Conservation (phyloP, 2,113 vertebrate species). For the Podocnemis expansa region DNA sequence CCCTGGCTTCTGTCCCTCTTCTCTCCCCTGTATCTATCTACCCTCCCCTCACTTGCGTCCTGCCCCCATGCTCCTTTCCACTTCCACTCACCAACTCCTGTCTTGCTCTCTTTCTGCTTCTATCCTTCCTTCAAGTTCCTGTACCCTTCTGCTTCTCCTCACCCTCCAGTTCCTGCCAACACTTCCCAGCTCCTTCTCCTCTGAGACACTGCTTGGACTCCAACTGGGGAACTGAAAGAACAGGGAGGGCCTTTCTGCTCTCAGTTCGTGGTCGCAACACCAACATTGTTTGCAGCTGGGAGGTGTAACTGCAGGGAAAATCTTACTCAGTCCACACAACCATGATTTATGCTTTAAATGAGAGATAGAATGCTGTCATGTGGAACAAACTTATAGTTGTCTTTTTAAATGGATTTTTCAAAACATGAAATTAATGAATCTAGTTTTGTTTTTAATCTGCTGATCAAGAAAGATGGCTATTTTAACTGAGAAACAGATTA, state of each 20-base stretch:
- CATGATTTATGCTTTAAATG: neutral
- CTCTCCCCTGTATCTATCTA: neutral
- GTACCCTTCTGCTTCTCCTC: neutral
- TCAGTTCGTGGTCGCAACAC: neutral
- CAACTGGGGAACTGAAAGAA: neutral
- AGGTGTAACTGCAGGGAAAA: neutral
- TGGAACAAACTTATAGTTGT: neutral
- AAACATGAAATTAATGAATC: neutral
- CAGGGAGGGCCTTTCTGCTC: neutral
- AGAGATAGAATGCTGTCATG: neutral
- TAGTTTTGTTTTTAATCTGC: neutral
- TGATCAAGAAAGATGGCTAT: neutral
- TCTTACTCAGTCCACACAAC: neutral
- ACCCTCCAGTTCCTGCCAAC: neutral
- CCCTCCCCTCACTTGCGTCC: neutral
- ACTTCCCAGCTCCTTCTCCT: neutral
- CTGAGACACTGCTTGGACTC: neutral
- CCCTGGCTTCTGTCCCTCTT: neutral
- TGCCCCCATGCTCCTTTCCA: neutral
- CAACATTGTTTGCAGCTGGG: neutral
- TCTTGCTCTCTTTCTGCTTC: neutral
- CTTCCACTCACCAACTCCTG: neutral
- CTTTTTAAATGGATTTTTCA: neutral
- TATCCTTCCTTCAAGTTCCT: neutral
- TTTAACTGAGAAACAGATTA: neutral